Conservation (phyloP, 2,888 invertebrate genomes). For the Brachynemurus nebulosus region DNA sequence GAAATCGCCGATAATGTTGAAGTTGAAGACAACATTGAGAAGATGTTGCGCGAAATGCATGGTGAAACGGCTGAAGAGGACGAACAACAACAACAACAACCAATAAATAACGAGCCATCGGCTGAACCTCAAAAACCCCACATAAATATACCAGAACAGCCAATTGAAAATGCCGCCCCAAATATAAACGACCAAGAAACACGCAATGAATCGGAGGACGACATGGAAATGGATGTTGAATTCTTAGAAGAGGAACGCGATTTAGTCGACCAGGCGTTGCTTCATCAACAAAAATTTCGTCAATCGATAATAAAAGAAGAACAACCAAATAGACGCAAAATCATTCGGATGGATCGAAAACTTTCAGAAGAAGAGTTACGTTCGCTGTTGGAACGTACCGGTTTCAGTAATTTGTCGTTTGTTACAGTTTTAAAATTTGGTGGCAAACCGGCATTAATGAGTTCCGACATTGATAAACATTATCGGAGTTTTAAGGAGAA, state of each 20-base stretch:
- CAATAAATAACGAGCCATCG: background rate
- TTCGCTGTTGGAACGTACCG: conserved; percentile 1
- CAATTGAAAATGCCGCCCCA: background rate
- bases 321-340: background rate
- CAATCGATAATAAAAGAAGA: background rate
- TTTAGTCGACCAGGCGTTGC: too few relatives aligned
- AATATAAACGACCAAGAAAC: background rate
- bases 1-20: too few relatives aligned
- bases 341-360: conserved; percentile 8
- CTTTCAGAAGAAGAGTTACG: conserved; percentile 5
- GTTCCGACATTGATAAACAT: conserved; percentile 3
- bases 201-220: background rate
- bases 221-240: conserved; percentile 7
- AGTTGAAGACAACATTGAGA: conserved; percentile 7
- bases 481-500: conserved; percentile 1
- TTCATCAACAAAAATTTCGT: too few relatives aligned
- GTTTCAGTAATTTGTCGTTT: background rate
- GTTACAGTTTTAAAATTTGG: conserved; percentile 2
- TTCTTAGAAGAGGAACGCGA: conserved; percentile 7
- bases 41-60: conserved; percentile 9
- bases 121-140: background rate
- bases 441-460: background rate
- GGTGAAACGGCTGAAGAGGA: background rate
- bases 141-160: too few relatives aligned
- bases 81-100: background rate